Evolutionary conservation across 1,140 invertebrate species (phyloP).

Genomic region (Lasioglossum baleicum): DNA sequence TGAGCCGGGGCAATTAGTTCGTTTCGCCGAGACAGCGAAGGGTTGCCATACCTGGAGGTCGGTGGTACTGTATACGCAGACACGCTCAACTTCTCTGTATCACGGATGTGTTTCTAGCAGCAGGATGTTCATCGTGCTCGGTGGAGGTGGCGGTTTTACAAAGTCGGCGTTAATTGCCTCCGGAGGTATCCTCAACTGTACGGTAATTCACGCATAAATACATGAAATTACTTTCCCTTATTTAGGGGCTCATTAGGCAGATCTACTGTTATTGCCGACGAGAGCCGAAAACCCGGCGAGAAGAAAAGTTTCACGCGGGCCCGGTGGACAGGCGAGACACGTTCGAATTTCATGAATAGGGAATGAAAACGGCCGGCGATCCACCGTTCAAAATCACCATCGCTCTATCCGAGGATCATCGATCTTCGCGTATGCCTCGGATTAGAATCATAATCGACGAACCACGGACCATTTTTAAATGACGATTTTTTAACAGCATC

Average conservation of each 20-base stretch:
- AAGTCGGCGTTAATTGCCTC: constrained; percentile 78
- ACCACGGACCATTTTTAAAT: too few relatives aligned
- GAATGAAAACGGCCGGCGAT: not conserved
- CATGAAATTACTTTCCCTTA: constrained; percentile 79
- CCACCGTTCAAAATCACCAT: not conserved
- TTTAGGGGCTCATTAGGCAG: constrained; percentile 79
- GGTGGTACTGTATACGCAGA: constrained; percentile 43
- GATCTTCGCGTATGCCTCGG: not conserved
- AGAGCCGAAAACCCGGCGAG: constrained; percentile 61
- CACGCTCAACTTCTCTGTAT: constrained; percentile 12
- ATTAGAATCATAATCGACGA: too few relatives aligned
- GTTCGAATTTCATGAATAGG: not conserved
- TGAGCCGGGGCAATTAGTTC: constrained; percentile 64
- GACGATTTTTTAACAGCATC: too few relatives aligned
- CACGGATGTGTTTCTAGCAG: constrained; percentile 47
- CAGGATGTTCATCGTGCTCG: constrained; percentile 61
- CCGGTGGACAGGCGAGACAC: not conserved
- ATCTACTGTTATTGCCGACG: constrained; percentile 79
- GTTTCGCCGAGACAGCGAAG: constrained; percentile 52
- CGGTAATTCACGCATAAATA: constrained; percentile 79
- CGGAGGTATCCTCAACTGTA: constrained; percentile 67
- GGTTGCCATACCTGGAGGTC: constrained; percentile 51
- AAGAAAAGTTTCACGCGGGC: constrained; percentile 11
- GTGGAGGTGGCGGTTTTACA: constrained; percentile 68
- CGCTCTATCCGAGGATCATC: not conserved